Percentiles rank a stretch among this genome's conserved stretches.
phyloP scores from a whole-genome alignment of 2,113 vertebrate genomes.

The Oreocharis arfaki region DNA sequence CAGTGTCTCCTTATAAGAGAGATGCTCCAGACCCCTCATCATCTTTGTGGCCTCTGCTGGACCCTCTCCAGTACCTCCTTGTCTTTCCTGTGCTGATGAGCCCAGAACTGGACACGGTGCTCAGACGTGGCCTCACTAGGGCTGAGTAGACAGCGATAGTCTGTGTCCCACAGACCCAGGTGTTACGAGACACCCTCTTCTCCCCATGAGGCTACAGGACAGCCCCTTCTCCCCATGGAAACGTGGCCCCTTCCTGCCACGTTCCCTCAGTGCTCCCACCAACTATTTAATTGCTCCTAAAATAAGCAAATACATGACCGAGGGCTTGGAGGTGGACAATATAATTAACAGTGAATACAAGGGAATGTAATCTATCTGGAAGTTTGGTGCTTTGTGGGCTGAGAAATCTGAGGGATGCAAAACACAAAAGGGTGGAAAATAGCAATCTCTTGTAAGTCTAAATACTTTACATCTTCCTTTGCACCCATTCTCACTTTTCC shows the following conservation, averaged over 20 bases:
- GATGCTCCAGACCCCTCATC: not conserved
- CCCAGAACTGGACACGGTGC: not conserved
- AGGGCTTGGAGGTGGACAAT: not conserved
- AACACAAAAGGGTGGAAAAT: not conserved
- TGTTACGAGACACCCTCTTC: accelerated
- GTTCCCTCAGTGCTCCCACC: not conserved
- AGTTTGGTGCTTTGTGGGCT: not conserved
- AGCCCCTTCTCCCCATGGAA: not conserved
- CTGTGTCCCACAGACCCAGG: not conserved
- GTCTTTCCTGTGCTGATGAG: not conserved
- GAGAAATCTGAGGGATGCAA: not conserved
- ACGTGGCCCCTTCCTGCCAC: not conserved
- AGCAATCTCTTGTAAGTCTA: not conserved
- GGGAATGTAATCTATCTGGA: not conserved
- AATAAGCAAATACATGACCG: not conserved
- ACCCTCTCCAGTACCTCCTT: not conserved
- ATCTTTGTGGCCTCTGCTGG: not conserved
- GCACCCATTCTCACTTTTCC: not conserved
- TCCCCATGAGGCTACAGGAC: accelerated
- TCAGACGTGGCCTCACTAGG: not conserved
- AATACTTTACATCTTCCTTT: not conserved
- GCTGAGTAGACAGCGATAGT: accelerated
- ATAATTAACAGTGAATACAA: not conserved
- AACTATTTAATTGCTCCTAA: not conserved
- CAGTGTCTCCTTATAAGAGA: not conserved